Conservation (phyloP, 2,113 vertebrate genomes). For the Hemibates koningsi region DNA sequence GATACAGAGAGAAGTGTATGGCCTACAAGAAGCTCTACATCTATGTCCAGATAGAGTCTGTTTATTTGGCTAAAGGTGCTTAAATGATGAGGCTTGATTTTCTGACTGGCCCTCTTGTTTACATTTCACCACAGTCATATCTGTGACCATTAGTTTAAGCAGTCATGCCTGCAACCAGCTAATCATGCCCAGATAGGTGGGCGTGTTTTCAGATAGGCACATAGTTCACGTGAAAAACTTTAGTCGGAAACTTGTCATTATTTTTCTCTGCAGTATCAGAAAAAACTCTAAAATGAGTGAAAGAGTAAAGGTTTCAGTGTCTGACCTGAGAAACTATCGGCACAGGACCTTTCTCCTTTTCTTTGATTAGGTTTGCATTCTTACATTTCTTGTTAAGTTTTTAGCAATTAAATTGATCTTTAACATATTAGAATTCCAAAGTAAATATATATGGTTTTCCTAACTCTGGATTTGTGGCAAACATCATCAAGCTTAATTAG, state of each 20-base stretch:
- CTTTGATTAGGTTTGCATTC: neutral
- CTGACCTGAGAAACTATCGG: neutral
- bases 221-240: neutral
- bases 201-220: rapidly evolving
- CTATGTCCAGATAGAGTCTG: neutral
- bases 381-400: neutral
- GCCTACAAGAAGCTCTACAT: neutral
- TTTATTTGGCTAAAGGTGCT: neutral
- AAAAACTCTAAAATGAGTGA: neutral
- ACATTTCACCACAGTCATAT: neutral
- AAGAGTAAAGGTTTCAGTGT: neutral
- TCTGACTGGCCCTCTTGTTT: neutral
- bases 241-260: neutral
- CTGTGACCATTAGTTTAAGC: neutral
- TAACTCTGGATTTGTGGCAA: neutral
- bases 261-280: neutral
- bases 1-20: neutral
- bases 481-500: neutral
- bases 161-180: neutral
- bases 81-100: neutral
- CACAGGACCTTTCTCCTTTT: neutral
- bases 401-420: neutral
- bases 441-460: neutral
- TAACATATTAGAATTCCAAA: neutral
- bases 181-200: neutral